These are phyloP conservation scores for Edolisoma coerulescens DNA, from an alignment of 2,113 vertebrate species.

Conservation along the genomic window DNA sequence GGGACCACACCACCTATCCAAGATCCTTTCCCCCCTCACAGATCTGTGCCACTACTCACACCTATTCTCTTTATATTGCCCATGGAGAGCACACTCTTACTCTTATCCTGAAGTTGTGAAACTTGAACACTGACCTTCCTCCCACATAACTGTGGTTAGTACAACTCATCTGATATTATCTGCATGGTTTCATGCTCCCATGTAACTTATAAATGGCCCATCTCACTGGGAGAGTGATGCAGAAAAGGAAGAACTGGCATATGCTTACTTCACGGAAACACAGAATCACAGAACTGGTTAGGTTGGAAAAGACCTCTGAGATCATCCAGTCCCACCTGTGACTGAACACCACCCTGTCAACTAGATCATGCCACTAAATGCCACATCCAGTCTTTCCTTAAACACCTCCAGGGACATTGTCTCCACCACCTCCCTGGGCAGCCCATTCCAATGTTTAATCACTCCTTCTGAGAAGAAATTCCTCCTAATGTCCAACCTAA, in stretches of 20 bases:
- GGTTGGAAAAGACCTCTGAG: not conserved
- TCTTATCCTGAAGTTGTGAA: not conserved
- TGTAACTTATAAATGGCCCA: not conserved
- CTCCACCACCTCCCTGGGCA: not conserved
- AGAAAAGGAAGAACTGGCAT: not conserved
- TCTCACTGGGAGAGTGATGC: not conserved
- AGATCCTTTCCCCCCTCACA: not conserved
- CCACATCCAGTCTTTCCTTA: not conserved
- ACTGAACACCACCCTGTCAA: not conserved
- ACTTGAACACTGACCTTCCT: not conserved
- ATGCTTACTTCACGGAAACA: not conserved
- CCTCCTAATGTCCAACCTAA: not conserved
- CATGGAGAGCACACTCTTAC: not conserved
- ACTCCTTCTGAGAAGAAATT: not conserved
- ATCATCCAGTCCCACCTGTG: fast-evolving
- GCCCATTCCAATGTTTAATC: not conserved
- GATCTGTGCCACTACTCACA: not conserved
- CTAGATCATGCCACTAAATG: not conserved
- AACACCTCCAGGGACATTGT: fast-evolving
- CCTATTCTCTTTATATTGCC: not conserved
- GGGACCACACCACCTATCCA: not conserved
- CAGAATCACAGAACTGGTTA: not conserved
- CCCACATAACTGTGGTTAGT: not conserved
- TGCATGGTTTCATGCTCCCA: not conserved
- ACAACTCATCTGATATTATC: not conserved